These are phyloP conservation scores for Frankliniella intonsa DNA, from an alignment of 2,888 invertebrate genomes.

Conservation along the genomic window DNA sequence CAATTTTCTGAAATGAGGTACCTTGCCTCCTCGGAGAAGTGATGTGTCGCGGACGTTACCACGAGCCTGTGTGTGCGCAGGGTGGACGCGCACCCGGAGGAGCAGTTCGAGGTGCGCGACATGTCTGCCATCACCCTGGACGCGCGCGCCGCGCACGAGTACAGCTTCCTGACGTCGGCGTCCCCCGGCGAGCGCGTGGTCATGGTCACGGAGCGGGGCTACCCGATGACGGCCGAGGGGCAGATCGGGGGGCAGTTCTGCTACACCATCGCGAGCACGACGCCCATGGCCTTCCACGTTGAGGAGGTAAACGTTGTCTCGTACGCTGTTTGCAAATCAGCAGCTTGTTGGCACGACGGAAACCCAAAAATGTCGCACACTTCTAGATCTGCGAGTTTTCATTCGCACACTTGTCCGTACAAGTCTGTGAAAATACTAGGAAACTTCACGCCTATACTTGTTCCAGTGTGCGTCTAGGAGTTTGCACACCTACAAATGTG, in stretches of 20 bases:
- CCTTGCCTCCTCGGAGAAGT: too few species aligned
- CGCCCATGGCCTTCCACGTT: neutral
- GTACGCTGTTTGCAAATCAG: too few species aligned
- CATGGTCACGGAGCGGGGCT: neutral
- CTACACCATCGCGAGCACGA: neutral
- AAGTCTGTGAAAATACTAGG: too few species aligned
- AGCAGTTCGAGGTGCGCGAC: conserved; percentile 11
- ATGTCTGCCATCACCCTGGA: conserved; percentile 6
- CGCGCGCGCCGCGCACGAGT: neutral
- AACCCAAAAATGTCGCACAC: too few species aligned
- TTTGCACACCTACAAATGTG: too few species aligned
- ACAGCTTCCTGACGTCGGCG: conserved; percentile 10
- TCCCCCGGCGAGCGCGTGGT: neutral
- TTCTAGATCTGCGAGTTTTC: too few species aligned
- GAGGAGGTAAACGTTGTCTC: neutral
- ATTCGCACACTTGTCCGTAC: too few species aligned
- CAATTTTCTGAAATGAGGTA: too few species aligned
- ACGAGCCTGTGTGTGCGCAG: neutral
- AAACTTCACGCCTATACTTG: too few species aligned
- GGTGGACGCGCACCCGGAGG: neutral
- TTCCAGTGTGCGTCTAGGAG: too few species aligned
- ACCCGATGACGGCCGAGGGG: neutral
- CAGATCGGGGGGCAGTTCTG: neutral
- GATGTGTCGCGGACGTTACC: too few species aligned
- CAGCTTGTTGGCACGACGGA: too few species aligned